phyloP scores from a whole-genome alignment of 2,888 invertebrate species.

The Xylota segnis region DNA sequence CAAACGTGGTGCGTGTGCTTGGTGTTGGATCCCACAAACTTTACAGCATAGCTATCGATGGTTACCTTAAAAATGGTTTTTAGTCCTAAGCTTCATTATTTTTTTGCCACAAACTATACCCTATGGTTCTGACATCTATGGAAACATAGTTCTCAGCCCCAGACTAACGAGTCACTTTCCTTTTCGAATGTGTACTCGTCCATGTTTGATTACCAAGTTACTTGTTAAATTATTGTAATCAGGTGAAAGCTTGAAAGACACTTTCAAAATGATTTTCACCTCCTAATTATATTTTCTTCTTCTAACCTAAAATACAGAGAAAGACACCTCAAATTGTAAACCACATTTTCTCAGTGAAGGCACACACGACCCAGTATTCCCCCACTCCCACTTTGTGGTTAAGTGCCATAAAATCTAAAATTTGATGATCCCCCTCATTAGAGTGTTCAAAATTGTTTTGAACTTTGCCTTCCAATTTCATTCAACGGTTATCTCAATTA shows the following conservation, averaged over 20 bases:
- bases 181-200: too few species aligned
- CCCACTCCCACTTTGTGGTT: conserved; percentile 22
- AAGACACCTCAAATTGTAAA: conserved; percentile 12
- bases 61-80: too few species aligned
- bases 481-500: conserved; percentile 73
- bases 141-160: too few species aligned
- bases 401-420: conserved; percentile 42
- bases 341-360: conserved; percentile 14
- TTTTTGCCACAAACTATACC: too few species aligned
- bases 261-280: conserved; percentile 24
- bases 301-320: conserved; percentile 26
- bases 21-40: too few species aligned
- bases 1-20: too few species aligned
- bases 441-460: conserved; percentile 51
- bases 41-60: too few species aligned
- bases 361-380: not conserved
- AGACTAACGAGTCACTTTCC: too few species aligned
- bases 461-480: conserved; percentile 65
- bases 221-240: conserved; percentile 43
- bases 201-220: not conserved
- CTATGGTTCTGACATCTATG: too few species aligned
- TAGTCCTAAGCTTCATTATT: too few species aligned
- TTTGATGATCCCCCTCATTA: conserved; percentile 48
- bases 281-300: conserved; percentile 23
- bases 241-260: conserved; percentile 51